Conservation (phyloP, 2,113 vertebrate genomes). For the Prunella himalayana region DNA sequence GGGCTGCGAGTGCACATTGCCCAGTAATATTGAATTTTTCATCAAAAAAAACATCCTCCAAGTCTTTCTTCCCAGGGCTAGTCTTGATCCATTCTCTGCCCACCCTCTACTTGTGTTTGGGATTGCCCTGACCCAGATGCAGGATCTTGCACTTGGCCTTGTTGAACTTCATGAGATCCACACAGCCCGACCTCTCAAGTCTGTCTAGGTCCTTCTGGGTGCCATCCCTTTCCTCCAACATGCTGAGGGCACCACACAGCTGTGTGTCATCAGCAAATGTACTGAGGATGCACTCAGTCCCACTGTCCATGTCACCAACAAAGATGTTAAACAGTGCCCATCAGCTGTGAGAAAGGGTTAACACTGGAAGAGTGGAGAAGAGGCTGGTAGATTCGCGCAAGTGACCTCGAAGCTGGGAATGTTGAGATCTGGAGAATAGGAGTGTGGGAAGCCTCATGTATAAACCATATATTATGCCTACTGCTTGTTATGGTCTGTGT, state of each 20-base stretch:
- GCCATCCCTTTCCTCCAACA: background rate
- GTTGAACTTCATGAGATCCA: background rate
- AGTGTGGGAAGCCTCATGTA: background rate
- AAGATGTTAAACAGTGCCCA: background rate
- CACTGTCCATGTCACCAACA: background rate
- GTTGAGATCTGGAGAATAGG: background rate
- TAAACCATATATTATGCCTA: background rate
- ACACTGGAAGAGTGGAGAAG: background rate
- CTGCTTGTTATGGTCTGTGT: background rate
- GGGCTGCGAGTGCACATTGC: background rate
- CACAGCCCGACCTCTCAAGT: background rate
- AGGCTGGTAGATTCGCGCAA: background rate
- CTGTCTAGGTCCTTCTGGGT: background rate
- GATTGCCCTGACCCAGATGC: background rate
- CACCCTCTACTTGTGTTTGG: background rate
- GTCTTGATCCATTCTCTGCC: background rate
- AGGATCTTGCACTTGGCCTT: background rate
- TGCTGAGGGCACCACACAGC: background rate
- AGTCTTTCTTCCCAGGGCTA: background rate
- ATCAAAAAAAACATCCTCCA: too few species aligned
- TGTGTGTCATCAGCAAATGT: background rate
- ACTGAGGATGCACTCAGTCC: background rate
- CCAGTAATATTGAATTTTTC: background rate
- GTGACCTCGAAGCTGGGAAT: background rate
- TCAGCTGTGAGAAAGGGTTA: background rate